Base-by-base conservation (phyloP, 2,113 vertebrate species). In the Rynchops niger region DNA sequence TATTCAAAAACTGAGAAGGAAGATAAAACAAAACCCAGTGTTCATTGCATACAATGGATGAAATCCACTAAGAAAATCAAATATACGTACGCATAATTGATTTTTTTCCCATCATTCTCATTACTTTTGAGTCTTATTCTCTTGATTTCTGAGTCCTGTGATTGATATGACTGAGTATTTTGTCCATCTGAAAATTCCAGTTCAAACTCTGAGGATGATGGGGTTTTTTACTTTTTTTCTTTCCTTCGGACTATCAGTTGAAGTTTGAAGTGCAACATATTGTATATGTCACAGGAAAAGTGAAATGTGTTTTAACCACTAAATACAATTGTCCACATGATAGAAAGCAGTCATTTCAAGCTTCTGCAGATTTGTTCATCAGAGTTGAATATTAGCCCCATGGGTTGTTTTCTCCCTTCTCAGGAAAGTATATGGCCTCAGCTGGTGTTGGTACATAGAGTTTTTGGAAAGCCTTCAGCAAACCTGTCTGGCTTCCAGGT, bases 271-370 rank as follows among this genome's bases (percentile, higher is more conserved):
- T 95, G 13, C 66, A 66, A 38, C 55, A 45, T 55, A 32, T 58
- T 91, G 29, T 82, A 53, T 83, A 58, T 95, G 83, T 91, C 72
- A 85, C 40, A 94, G 74, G 62, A 95, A 94, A 96, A 97, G 63
- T 78, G 89, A 82, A 94, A 94, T 79, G 52, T 66, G 26, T 81
- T 96, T 96, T 95, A 96, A 82, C 76, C 76, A 93, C 58, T 30
- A 90, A 96, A 95, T 36, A 82, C 59, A 92, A 49, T 52, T 95
- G 83, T 95, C 86, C 72, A 81, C 81, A 38, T 95, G 82, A 96
- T 53, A 83, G 93, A 94, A 95, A 97, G 78, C 76, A 70, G 38
- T 89, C 62, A 55, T 93, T 86, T 79, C 25, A 25, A 58, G 77
- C n/a, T 88, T 97, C 43, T 86, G 42, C 40, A 50, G 80, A 69